Conservation (phyloP, 2,797 vertebrate species). For the Sparus aurata region DNA sequence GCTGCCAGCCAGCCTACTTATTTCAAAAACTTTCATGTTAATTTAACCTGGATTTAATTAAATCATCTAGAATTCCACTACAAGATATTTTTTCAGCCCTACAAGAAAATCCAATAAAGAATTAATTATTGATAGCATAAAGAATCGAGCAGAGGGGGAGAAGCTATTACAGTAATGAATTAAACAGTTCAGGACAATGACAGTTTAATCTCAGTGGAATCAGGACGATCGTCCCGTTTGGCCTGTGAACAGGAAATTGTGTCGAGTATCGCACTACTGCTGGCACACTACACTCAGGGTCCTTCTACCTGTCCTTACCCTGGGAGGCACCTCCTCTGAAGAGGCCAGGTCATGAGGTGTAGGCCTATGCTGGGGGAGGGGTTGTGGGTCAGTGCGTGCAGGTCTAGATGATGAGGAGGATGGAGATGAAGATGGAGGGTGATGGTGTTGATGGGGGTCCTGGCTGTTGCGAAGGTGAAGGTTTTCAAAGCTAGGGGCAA, state of each 20-base stretch:
- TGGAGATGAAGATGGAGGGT: constrained; percentile 61
- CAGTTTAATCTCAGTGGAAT: not conserved
- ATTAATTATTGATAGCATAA: constrained; percentile 13
- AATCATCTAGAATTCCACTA: constrained; percentile 12
- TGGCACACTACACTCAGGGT: not conserved
- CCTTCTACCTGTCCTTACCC: constrained; percentile 74
- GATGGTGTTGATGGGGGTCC: constrained; percentile 79
- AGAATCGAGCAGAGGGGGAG: constrained; percentile 18
- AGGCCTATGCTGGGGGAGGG: constrained; percentile 89
- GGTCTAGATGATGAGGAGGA: constrained; percentile 72
- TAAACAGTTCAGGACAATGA: constrained; percentile 8
- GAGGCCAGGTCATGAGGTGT: constrained; percentile 85
- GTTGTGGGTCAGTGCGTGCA: constrained; percentile 91
- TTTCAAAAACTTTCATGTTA: not conserved
- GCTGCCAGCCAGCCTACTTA: not conserved
- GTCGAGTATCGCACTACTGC: not conserved
- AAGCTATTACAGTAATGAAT: constrained; percentile 17
- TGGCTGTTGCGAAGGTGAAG: constrained; percentile 88
- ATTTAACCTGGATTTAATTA: constrained; percentile 21
- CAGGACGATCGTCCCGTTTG: not conserved
- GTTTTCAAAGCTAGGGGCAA: constrained; percentile 91
- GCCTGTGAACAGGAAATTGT: not conserved
- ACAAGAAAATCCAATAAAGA: constrained; percentile 10
- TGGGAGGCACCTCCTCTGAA: constrained; percentile 82
- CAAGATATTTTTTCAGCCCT: not conserved